A percentile compares a stretch with the other conserved stretches of the same genome.
Evolutionary conservation across 2,113 vertebrate genomes (phyloP).

Genomic region (Malurus elegans): DNA sequence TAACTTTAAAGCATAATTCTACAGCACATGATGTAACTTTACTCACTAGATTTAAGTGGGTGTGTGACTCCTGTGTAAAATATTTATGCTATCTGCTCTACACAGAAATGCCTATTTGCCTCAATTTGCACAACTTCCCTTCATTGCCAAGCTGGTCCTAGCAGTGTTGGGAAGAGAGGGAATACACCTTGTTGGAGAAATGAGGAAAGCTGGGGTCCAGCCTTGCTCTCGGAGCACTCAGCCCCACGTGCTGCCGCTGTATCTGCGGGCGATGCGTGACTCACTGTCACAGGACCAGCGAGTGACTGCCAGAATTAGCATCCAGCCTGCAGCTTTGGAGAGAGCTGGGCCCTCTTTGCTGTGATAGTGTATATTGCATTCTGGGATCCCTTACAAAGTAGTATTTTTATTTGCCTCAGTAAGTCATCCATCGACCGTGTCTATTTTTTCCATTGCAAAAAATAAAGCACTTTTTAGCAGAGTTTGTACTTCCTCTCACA

Average conservation of each 20-base stretch:
- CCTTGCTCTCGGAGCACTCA: background rate
- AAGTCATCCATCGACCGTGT: background rate
- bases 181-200: background rate
- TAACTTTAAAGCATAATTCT: background rate
- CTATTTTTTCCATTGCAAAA: background rate
- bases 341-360: background rate
- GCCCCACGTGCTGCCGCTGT: background rate
- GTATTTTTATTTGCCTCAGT: background rate
- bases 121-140: background rate
- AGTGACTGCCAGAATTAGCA: constrained; percentile 11
- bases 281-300: constrained; percentile 12
- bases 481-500: background rate
- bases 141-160: background rate
- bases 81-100: background rate
- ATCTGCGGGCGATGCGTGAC: background rate
- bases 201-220: background rate
- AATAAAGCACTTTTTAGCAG: background rate
- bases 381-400: background rate
- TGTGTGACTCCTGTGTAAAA: background rate
- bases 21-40: background rate
- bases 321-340: background rate
- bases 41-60: background rate
- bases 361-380: background rate
- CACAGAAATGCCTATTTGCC: background rate
- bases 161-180: background rate